phyloP scores from a whole-genome alignment of 2,888 invertebrate species.

The Tetranychus truncatus region DNA sequence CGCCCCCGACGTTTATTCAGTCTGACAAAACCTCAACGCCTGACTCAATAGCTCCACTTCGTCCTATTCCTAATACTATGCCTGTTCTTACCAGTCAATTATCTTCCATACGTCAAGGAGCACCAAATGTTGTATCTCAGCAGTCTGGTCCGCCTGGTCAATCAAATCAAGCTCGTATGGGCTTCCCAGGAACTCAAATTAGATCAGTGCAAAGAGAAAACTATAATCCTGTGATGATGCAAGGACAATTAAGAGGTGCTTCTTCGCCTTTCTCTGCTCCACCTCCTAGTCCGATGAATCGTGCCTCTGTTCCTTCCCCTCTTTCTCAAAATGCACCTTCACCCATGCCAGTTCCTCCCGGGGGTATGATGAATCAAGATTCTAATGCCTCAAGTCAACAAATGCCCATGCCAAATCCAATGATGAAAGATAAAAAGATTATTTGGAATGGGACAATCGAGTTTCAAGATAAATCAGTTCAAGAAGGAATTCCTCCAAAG shows the following conservation, averaged over 20 bases:
- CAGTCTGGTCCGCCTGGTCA: slow-evolving; percentile 7
- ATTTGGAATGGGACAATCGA: slow-evolving; percentile 69
- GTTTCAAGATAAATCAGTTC: slow-evolving; percentile 60
- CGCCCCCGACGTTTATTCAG: slow-evolving; percentile 2
- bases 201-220: not conserved
- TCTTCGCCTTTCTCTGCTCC: slow-evolving; percentile 6
- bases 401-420: slow-evolving; percentile 13
- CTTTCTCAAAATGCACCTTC: slow-evolving; percentile 12
- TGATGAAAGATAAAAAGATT: slow-evolving; percentile 9
- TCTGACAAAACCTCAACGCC: slow-evolving; percentile 17
- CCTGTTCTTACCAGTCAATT: slow-evolving; percentile 25
- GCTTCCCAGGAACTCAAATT: not conserved
- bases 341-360: not conserved
- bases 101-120: slow-evolving; percentile 13
- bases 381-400: slow-evolving; percentile 20
- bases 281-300: slow-evolving; percentile 7
- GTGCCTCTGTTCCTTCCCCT: slow-evolving; percentile 14
- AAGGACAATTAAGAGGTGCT: slow-evolving; percentile 9
- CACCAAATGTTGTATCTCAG: not conserved
- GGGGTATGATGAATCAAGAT: slow-evolving; percentile 7
- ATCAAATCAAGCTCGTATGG: slow-evolving; percentile 4
- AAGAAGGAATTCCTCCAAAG: slow-evolving; percentile 33
- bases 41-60: slow-evolving; percentile 10
- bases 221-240: slow-evolving; percentile 4
- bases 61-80: slow-evolving; percentile 22